Conservation (phyloP, 2,797 vertebrate genomes). For the Rhynchonycteris naso region DNA sequence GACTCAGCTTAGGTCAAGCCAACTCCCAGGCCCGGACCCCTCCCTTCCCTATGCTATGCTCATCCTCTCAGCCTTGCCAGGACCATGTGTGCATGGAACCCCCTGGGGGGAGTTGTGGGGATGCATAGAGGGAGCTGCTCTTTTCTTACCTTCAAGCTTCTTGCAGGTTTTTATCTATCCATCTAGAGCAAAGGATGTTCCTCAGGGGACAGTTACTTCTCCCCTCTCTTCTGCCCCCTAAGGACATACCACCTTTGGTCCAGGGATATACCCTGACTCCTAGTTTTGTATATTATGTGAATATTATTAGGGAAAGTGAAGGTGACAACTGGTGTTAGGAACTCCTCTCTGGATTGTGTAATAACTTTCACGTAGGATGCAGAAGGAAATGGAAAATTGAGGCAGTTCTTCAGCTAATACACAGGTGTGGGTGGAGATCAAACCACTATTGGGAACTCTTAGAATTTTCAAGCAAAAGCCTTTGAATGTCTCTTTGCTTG, state of each 20-base stretch:
- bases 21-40: too few relatives aligned
- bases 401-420: background rate
- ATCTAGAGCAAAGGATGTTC: background rate
- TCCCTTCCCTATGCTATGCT: accelerated
- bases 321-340: background rate
- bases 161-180: background rate
- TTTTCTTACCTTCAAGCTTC: background rate
- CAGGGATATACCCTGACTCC: background rate
- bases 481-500: background rate
- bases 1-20: background rate
- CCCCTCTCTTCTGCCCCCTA: too few relatives aligned
- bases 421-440: accelerated
- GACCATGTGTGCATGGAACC: background rate
- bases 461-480: slow-evolving; percentile 7
- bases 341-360: background rate
- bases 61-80: accelerated
- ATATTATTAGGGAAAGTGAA: background rate
- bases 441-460: background rate
- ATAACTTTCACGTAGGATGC: background rate
- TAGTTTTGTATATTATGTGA: background rate
- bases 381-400: background rate
- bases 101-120: background rate
- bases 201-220: background rate
- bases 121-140: background rate
- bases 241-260: background rate